Evolutionary conservation across 2,113 vertebrate species (phyloP).

Genomic region (Crotophaga sulcirostris): DNA sequence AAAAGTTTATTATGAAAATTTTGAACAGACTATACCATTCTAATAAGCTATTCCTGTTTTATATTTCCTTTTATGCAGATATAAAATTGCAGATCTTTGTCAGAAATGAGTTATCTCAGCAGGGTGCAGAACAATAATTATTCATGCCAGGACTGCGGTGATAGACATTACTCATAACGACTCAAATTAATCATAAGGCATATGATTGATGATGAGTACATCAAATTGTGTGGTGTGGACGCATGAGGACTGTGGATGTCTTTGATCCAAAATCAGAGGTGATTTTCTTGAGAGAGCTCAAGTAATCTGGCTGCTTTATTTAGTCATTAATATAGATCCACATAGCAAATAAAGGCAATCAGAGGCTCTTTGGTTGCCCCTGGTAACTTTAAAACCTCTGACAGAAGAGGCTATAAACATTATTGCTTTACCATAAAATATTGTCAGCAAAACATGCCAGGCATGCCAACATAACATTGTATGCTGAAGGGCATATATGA

Average conservation of each 20-base stretch:
- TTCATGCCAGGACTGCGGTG: constrained; percentile 48
- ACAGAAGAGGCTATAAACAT: neutral
- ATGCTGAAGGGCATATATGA: neutral
- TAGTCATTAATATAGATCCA: constrained; percentile 23
- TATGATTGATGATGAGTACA: constrained; percentile 53
- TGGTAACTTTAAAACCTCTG: neutral
- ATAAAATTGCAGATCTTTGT: constrained; percentile 58
- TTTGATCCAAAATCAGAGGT: constrained; percentile 63
- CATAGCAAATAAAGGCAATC: constrained; percentile 11
- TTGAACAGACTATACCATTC: neutral
- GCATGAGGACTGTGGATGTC: constrained; percentile 19
- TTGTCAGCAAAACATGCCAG: neutral
- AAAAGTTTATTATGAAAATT: neutral
- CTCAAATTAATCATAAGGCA: constrained; percentile 63
- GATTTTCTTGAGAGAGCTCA: constrained; percentile 53
- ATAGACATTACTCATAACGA: constrained; percentile 65
- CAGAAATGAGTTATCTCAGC: constrained; percentile 54
- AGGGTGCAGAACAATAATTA: constrained; percentile 55
- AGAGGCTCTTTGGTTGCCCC: constrained; percentile 10
- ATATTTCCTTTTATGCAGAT: constrained; percentile 46
- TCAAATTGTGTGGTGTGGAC: constrained; percentile 47
- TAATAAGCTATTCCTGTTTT: constrained; percentile 21
- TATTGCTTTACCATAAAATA: neutral
- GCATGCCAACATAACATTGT: neutral
- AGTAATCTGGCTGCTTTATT: constrained; percentile 33